Base-by-base conservation (phyloP, 2,888 invertebrate species). In the Coleophora deauratella region DNA sequence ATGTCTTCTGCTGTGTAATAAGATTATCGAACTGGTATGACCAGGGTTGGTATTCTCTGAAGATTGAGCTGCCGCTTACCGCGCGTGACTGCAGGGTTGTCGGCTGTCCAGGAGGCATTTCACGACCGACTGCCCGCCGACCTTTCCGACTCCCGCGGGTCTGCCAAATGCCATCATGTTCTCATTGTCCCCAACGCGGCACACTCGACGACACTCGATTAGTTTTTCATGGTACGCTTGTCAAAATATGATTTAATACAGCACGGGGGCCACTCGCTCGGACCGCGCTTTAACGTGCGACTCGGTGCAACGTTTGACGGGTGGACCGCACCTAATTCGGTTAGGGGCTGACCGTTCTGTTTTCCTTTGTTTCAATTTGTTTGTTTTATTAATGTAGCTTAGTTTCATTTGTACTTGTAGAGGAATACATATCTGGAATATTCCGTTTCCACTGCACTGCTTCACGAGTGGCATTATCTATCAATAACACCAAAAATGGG, bases 151-250 rank as follows among this genome's bases (percentile, higher is more conserved):
- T 72, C 70, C 67, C 56, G 21, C 21, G 81, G 80, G 81, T 75
- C 70, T 68, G 62, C 21, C 21, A 84, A 84, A 84, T 82, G 82
- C 74, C 82, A 81, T 72, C 76, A 68, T 79, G 74, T 82, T 79
- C 74, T 67, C 69, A 69, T 71, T 72, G 80, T 79, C 75, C 70
- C 74, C 71, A 65, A 60, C 59, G 62, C 64, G 65, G 66, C 63
- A 62, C 71, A 75, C 73, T 74, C 76, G 64, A 77, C 78, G 81
- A 72, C 74, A 82, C 77, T 81, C 80, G 84, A 84, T 84, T 82
- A 84, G 82, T 85, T 84, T 77, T 82, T 78, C 85, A 85, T 77
- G 84, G 82, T 79, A 79, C 82, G 80, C 81, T 79, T 84, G 84
- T 85, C 82, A 84, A 82, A 81, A 85, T 78, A 76, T 81, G 84